Evolutionary conservation across 1,140 invertebrate genomes (phyloP).

Genomic region (Homarus americanus): DNA sequence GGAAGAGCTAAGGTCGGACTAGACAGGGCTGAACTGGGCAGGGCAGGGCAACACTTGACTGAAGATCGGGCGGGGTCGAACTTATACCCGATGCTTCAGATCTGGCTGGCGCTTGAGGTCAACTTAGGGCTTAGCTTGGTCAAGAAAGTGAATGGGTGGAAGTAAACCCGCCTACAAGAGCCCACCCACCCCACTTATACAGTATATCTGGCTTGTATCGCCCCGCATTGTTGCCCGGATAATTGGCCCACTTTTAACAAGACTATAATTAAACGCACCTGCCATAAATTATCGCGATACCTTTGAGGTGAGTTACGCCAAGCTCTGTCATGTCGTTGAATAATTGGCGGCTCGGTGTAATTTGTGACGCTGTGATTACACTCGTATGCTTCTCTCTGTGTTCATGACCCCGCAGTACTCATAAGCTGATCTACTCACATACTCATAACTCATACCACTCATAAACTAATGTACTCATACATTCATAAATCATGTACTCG

Average conservation of each 20-base stretch:
- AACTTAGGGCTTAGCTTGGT: no score
- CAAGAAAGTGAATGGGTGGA: no score
- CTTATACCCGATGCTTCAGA: no score
- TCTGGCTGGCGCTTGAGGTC: no score
- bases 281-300: background rate
- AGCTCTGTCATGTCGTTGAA: constrained; percentile 11
- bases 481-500: no score
- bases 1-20: background rate
- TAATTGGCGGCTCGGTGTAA: constrained; percentile 12
- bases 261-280: constrained; percentile 19
- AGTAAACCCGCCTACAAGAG: background rate
- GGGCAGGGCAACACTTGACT: no score
- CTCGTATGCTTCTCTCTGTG: background rate
- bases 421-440: no score
- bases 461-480: no score
- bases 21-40: background rate
- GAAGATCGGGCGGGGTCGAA: no score
- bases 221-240: background rate
- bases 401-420: background rate
- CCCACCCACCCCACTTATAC: background rate
- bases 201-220: background rate
- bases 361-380: background rate
- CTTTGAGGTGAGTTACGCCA: background rate
- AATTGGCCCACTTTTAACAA: constrained; percentile 23
- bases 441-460: no score